Conservation (phyloP, 2,113 vertebrate genomes). For the Xiphorhynchus elegans region DNA sequence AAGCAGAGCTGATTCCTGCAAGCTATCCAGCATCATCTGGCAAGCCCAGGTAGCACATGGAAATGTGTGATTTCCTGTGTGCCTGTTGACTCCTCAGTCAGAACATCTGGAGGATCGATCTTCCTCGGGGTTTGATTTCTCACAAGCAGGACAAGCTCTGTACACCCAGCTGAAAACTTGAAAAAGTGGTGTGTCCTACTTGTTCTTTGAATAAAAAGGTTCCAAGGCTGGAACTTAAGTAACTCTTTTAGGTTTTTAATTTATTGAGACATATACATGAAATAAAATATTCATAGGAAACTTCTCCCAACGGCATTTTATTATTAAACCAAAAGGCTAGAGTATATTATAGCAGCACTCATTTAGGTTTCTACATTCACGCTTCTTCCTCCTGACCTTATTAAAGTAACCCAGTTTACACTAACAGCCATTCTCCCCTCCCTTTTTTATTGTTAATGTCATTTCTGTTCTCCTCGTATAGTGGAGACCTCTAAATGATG, state of each 20-base stretch:
- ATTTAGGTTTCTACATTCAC: conserved; percentile 23
- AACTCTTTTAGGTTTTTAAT: conserved; percentile 34
- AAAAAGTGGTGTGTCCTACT: background rate
- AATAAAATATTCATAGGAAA: conserved; percentile 63
- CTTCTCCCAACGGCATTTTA: conserved; percentile 53
- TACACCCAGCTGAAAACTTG: background rate
- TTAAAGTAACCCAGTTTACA: conserved; percentile 63
- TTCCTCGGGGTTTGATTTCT: background rate
- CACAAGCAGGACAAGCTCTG: background rate
- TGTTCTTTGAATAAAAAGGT: conserved; percentile 18
- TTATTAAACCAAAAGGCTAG: conserved; percentile 50
- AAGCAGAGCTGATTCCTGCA: background rate
- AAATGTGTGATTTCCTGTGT: background rate
- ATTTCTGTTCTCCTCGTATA: conserved; percentile 24
- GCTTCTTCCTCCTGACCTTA: conserved; percentile 52
- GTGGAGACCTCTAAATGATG: conserved; percentile 45
- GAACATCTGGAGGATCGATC: background rate
- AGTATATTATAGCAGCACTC: conserved; percentile 33
- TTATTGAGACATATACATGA: conserved; percentile 46
- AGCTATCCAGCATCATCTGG: background rate
- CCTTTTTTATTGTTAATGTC: conserved; percentile 55
- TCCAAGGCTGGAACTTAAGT: conserved; percentile 34
- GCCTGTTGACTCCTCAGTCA: background rate
- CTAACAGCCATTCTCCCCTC: conserved; percentile 43
- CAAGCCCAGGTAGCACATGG: background rate